A percentile compares a stretch with the other conserved stretches of the same genome.
Conservation (phyloP, 2,888 invertebrate genomes). For the Seira sanloemensis region DNA sequence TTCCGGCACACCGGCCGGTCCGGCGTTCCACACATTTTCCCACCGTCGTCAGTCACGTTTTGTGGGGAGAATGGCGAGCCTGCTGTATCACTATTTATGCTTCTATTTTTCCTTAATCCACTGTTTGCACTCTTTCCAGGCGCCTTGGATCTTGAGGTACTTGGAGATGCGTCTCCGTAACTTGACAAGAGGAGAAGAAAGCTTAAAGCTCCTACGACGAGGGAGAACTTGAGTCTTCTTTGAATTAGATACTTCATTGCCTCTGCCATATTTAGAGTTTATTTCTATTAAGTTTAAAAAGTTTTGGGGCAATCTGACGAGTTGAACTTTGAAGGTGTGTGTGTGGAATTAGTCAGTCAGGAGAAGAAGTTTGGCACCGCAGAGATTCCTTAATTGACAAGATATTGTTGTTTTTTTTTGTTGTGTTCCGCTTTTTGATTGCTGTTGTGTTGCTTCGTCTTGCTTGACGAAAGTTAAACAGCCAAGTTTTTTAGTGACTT, state of each 20-base stretch:
- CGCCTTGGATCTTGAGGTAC: conserved; percentile 26
- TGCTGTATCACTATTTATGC: conserved; percentile 24
- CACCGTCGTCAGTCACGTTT: conserved; percentile 45
- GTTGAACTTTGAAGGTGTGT: no score
- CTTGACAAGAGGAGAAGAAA: conserved; percentile 29
- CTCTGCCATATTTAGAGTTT: background rate
- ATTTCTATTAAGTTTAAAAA: conserved; percentile 17
- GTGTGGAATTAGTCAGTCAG: no score
- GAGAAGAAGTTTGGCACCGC: background rate
- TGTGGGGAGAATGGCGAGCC: background rate
- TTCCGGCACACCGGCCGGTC: conserved; percentile 54
- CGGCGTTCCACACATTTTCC: conserved; percentile 44
- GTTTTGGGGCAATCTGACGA: conserved; percentile 7
- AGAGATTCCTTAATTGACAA: no score
- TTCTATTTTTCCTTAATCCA: conserved; percentile 38
- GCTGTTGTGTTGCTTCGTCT: no score
- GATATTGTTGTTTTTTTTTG: no score
- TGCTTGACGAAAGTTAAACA: conserved; percentile 8
- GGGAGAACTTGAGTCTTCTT: conserved; percentile 21
- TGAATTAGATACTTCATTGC: background rate
- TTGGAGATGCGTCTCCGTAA: conserved; percentile 47
- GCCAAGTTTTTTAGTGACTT: background rate
- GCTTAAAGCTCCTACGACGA: conserved; percentile 34
- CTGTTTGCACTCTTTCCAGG: conserved; percentile 36
- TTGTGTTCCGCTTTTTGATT: no score